These are phyloP conservation scores for Chanos chanos DNA, from an alignment of 2,797 vertebrate genomes.

Conservation along the genomic window DNA sequence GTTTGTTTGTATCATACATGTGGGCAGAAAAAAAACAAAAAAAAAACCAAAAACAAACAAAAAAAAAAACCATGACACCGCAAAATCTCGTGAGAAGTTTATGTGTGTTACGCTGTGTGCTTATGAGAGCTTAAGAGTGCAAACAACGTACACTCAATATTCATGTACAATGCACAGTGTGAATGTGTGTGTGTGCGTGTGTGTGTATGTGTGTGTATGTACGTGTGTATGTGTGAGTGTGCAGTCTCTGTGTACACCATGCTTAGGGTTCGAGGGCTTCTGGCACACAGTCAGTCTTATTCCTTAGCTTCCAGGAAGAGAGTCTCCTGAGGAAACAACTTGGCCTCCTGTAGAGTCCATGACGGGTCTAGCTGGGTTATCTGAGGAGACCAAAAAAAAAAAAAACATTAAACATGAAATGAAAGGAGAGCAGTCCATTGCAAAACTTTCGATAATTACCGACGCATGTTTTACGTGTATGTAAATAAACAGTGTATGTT, in stretches of 20 bases:
- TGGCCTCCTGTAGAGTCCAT: slow-evolving; percentile 92
- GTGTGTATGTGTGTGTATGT: slow-evolving; percentile 59
- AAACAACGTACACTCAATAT: slow-evolving; percentile 62
- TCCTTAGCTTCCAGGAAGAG: slow-evolving; percentile 98
- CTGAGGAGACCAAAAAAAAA: slow-evolving; percentile 64
- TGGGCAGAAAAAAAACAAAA: slow-evolving; percentile 61
- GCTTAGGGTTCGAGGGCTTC: slow-evolving; percentile 52
- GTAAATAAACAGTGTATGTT: too few relatives aligned
- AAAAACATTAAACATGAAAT: not conserved
- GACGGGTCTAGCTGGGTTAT: slow-evolving; percentile 92
- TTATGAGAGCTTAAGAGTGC: slow-evolving; percentile 80
- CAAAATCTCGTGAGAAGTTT: slow-evolving; percentile 51
- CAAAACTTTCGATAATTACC: too few relatives aligned
- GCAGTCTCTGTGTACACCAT: slow-evolving; percentile 68
- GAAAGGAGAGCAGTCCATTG: too few relatives aligned
- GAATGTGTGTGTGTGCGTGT: slow-evolving; percentile 34
- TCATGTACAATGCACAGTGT: slow-evolving; percentile 58
- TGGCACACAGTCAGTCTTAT: slow-evolving; percentile 64
- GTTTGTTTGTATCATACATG: slow-evolving; percentile 42
- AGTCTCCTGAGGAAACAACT: slow-evolving; percentile 98
- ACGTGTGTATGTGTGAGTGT: slow-evolving; percentile 67
- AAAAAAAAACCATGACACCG: slow-evolving; percentile 66
- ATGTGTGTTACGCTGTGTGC: slow-evolving; percentile 74
- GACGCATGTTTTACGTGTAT: too few relatives aligned
- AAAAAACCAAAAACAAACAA: too few relatives aligned